Conservation (phyloP, 1,140 invertebrate genomes). For the Parapsyche elsis region DNA sequence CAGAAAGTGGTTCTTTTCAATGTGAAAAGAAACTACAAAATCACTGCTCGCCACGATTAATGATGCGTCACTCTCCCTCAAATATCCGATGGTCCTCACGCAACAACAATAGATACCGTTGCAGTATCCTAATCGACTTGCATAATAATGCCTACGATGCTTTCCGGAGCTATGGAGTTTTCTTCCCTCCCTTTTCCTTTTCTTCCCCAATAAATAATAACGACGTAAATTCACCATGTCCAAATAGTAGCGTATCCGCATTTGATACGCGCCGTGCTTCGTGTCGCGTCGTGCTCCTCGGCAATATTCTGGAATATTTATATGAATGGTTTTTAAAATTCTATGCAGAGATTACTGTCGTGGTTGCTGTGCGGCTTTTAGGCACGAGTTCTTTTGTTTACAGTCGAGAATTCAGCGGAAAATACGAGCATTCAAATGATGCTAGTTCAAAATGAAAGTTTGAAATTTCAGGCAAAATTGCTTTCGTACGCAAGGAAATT, state of each 20-base stretch:
- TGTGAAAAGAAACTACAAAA: conserved; percentile 9
- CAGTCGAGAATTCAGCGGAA: background rate
- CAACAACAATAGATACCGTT: background rate
- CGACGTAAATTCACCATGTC: too few species aligned
- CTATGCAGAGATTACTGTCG: background rate
- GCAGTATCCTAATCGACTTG: background rate
- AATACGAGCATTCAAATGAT: too few species aligned
- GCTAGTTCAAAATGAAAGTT: too few species aligned
- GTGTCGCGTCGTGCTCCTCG: background rate
- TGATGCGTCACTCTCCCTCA: background rate
- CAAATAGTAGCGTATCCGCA: too few species aligned
- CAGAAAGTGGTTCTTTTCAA: conserved; percentile 31
- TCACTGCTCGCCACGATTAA: background rate
- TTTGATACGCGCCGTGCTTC: too few species aligned
- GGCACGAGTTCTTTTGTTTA: background rate
- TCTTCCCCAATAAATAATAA: too few species aligned
- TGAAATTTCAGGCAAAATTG: too few species aligned
- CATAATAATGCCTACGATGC: too few species aligned
- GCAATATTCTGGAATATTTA: background rate
- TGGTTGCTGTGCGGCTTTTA: background rate
- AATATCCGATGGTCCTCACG: background rate
- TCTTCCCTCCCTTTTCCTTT: too few species aligned
- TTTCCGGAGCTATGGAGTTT: too few species aligned
- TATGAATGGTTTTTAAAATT: conserved; percentile 2
- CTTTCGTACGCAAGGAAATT: too few species aligned